Conservation (phyloP, 2,888 invertebrate species). For the Drosophila fulvimacula region DNA sequence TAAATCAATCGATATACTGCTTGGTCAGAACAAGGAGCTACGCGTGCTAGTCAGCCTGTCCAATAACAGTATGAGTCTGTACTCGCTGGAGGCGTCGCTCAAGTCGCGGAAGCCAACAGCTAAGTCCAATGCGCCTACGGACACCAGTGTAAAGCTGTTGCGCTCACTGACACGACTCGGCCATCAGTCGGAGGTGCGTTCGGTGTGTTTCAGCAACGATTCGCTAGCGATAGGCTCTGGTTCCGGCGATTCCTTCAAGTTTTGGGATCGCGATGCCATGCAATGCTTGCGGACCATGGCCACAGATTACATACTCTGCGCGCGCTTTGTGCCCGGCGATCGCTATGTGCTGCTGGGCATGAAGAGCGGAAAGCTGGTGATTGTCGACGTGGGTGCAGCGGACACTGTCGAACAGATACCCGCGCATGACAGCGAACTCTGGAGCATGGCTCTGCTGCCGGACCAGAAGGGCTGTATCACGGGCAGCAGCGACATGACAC, state of each 20-base stretch:
- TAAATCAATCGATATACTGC: slow-evolving; percentile 89
- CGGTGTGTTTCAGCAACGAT: slow-evolving; percentile 95
- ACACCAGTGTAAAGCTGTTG: slow-evolving; percentile 85
- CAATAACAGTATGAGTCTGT: slow-evolving; percentile 91
- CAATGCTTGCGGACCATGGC: slow-evolving; percentile 89
- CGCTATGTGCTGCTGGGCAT: slow-evolving; percentile 95
- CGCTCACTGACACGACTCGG: slow-evolving; percentile 90
- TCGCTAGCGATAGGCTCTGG: slow-evolving; percentile 94
- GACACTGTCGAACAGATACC: slow-evolving; percentile 92
- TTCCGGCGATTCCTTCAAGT: slow-evolving; percentile 94
- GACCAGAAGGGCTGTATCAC: slow-evolving; percentile 93
- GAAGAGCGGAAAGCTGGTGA: slow-evolving; percentile 92
- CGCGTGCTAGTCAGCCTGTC: slow-evolving; percentile 88
- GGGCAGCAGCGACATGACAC: slow-evolving; percentile 94
- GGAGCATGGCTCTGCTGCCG: slow-evolving; percentile 91
- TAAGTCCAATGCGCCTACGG: slow-evolving; percentile 32
- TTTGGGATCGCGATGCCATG: slow-evolving; percentile 93
- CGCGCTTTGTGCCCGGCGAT: slow-evolving; percentile 94
- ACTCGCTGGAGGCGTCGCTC: slow-evolving; percentile 85
- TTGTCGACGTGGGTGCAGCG: slow-evolving; percentile 94
- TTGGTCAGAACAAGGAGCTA: slow-evolving; percentile 90
- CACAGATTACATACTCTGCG: slow-evolving; percentile 88
- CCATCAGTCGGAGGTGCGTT: slow-evolving; percentile 95
- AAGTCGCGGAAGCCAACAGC: slow-evolving; percentile 86
- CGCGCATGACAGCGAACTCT: slow-evolving; percentile 93